A percentile compares a stretch with the other conserved stretches of the same genome.
Evolutionary conservation across 2,888 invertebrate species (phyloP).

Genomic region (Latheticus oryzae): DNA sequence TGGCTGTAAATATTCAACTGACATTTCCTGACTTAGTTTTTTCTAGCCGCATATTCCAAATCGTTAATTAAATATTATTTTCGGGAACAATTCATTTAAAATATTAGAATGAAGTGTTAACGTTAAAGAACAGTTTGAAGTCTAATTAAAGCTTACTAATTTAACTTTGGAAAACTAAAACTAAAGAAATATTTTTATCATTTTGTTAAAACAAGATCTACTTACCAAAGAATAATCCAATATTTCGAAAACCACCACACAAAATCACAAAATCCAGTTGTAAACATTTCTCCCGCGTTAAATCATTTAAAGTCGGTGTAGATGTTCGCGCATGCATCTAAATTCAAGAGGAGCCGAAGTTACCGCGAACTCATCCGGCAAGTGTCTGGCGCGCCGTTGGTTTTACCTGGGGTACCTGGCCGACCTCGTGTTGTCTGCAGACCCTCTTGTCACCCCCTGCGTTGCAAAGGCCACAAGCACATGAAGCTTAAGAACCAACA

Average conservation of each 20-base stretch:
- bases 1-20: no score
- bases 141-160: no score
- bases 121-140: no score
- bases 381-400: constrained; percentile 56
- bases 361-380: constrained; percentile 54
- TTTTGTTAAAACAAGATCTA: no score
- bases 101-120: no score
- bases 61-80: no score
- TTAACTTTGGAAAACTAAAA: no score
- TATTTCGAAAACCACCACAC: constrained; percentile 18
- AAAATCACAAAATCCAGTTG: constrained; percentile 8
- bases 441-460: constrained; percentile 51
- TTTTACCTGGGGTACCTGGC: constrained; percentile 55
- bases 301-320: constrained; percentile 11
- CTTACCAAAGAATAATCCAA: constrained; percentile 27
- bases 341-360: constrained; percentile 45
- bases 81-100: no score
- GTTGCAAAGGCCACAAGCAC: constrained; percentile 48
- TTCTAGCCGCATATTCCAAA: no score
- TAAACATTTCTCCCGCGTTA: constrained; percentile 36
- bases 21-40: no score
- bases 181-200: no score
- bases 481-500: constrained; percentile 27
- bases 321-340: constrained; percentile 19
- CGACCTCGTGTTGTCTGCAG: constrained; percentile 51